These are phyloP conservation scores for Oceanodroma tethys DNA, from an alignment of 2,113 vertebrate genomes.

Conservation along the genomic window DNA sequence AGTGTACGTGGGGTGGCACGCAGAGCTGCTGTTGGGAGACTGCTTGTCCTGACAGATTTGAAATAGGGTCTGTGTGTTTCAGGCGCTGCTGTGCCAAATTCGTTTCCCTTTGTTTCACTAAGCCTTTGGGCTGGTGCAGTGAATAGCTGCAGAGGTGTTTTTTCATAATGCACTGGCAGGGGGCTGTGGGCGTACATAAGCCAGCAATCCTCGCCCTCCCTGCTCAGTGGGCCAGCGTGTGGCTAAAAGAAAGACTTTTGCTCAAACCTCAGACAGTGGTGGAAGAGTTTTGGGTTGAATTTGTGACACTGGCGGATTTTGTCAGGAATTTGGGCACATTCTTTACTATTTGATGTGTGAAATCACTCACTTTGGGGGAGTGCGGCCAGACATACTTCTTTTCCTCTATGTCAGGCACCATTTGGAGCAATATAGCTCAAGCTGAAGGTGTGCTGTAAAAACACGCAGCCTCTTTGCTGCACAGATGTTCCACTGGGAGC, in stretches of 20 bases:
- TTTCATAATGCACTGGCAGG: not conserved
- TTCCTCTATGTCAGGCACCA: not conserved
- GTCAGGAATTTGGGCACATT: not conserved
- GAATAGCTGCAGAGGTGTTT: slow-evolving; percentile 27
- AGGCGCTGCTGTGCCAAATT: not conserved
- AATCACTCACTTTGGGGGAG: not conserved
- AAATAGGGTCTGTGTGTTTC: not conserved
- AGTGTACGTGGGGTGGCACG: fast-evolving
- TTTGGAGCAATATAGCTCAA: not conserved
- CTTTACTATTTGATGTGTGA: not conserved
- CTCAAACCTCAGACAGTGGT: not conserved
- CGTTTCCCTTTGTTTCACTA: slow-evolving; percentile 8
- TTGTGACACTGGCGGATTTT: not conserved
- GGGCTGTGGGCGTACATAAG: not conserved
- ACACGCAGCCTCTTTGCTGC: not conserved
- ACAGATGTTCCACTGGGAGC: not conserved
- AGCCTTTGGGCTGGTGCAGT: slow-evolving; percentile 24
- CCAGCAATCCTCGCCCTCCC: not conserved
- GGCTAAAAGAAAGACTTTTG: not conserved
- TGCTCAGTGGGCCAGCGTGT: fast-evolving
- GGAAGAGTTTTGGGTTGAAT: not conserved
- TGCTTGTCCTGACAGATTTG: slow-evolving; percentile 42
- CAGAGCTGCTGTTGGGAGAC: not conserved
- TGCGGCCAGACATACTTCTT: not conserved
- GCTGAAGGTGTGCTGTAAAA: not conserved